phyloP scores from a whole-genome alignment of 2,113 vertebrate genomes.

The Axis porcinus region DNA sequence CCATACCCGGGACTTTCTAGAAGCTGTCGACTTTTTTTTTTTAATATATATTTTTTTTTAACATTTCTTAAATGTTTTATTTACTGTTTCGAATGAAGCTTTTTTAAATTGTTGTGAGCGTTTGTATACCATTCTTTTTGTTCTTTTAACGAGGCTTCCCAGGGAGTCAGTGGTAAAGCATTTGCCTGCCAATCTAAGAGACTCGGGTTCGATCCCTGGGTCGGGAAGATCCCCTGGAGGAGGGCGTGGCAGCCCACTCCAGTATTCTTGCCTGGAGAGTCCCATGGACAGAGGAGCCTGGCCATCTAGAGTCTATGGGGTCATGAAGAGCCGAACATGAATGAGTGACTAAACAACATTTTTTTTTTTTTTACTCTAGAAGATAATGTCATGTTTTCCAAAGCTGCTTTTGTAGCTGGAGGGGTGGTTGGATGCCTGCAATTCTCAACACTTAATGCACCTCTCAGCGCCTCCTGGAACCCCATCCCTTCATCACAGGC shows the following conservation, averaged over 20 bases:
- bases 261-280: neutral
- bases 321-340: neutral
- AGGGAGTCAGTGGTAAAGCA: neutral
- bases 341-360: neutral
- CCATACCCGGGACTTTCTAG: neutral
- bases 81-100: neutral
- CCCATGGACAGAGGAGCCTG: neutral
- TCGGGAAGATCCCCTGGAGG: neutral
- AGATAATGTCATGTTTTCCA: neutral
- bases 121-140: neutral
- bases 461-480: neutral
- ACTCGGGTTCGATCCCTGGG: neutral
- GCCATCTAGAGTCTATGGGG: neutral
- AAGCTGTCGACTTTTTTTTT: neutral
- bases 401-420: neutral
- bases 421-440: neutral
- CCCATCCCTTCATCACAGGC: rapidly evolving
- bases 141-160: neutral
- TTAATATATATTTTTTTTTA: no score
- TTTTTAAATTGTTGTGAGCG: neutral
- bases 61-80: neutral
- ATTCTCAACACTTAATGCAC: neutral
- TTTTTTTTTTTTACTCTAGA: neutral
- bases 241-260: neutral
- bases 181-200: neutral